Evolutionary conservation across 64 coral and sea anemone species (phyloP), one percentile per base, ranked within the genome.

Genomic region (Pachyseris speciosa): DNA sequence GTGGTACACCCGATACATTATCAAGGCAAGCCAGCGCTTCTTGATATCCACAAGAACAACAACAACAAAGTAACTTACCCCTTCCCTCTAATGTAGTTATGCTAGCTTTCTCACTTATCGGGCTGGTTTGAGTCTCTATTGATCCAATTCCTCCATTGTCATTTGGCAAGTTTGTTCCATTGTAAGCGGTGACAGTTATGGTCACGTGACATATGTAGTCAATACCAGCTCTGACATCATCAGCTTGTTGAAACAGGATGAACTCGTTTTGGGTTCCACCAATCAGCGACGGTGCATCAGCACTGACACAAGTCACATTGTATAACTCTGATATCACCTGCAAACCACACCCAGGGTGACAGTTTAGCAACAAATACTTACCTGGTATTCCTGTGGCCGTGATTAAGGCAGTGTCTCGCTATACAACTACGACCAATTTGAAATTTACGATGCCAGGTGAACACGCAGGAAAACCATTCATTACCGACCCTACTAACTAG

Each of bases 151-250:
- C 53, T 6, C 32, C 67, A 2, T 40, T 30, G 30, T 70, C 36
- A 11, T 79, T 61, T 7, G 55, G 72, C 69, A 81, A 53, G 39
- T 72, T 88, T 29, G 92, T 98, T 3, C 92, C 96, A 88, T 98
- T 98, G 17, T 83, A 79, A 13, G 89, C 92, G 11, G 48, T 84
- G 19, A 98, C 96, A 19, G 67, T 94, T 84, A 98, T 94, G 43
- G 72, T 94, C 45, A 98, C 92, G 12, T 87, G 87, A 73, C 96
- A 98, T n/a, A 84, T 88, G 50, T 98, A 98, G 69, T 98, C 92
- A 63, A 89, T 98, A 12, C 96, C 96, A 31, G 96, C 96, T 63
- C 83, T 83, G 9, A 98, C 88, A 55, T 80, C 85, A 17, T 98
- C 92, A 76, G 80, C 75, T 65, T 98, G 74, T 9, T 10, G 1